Evolutionary conservation across 2,888 invertebrate species (phyloP).

Genomic region (Xestobium rufovillosum): DNA sequence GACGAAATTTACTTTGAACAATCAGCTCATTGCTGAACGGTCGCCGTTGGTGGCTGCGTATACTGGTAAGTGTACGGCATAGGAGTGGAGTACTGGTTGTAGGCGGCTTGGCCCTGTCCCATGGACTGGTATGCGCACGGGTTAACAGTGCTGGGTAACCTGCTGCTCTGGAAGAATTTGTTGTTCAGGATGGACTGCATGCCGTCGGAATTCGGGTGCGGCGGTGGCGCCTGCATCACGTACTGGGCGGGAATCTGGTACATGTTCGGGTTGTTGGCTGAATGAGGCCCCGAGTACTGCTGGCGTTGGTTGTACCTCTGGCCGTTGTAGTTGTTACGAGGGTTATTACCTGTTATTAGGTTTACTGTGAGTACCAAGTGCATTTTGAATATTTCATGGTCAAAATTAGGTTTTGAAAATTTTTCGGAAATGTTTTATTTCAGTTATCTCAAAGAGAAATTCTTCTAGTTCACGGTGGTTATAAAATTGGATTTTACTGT

Average conservation of each 20-base stretch:
- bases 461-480: conserved; percentile 1
- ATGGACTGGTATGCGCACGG: conserved; percentile 55
- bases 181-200: conserved; percentile 55
- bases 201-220: conserved; percentile 43
- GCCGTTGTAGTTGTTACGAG: conserved; percentile 33
- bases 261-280: conserved; percentile 35
- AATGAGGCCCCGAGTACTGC: conserved; percentile 32
- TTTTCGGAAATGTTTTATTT: not conserved
- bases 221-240: conserved; percentile 42
- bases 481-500: conserved; percentile 3
- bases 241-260: conserved; percentile 37
- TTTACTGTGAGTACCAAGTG: conserved; percentile 4
- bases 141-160: conserved; percentile 48
- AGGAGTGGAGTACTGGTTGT: conserved; percentile 62
- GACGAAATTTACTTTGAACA: conserved; percentile 4
- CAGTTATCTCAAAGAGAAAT: not conserved
- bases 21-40: conserved; percentile 62
- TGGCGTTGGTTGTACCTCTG: conserved; percentile 36
- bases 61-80: conserved; percentile 57
- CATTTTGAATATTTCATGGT: too few relatives aligned
- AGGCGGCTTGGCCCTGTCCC: conserved; percentile 45
- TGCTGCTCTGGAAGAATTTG: conserved; percentile 66
- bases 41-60: conserved; percentile 56
- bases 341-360: conserved; percentile 42
- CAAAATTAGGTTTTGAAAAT: not conserved